Percentiles rank a stretch among this genome's conserved stretches.
These are phyloP conservation scores for Monochamus alternatus DNA, from an alignment of 2,888 invertebrate species.

Conservation along the genomic window DNA sequence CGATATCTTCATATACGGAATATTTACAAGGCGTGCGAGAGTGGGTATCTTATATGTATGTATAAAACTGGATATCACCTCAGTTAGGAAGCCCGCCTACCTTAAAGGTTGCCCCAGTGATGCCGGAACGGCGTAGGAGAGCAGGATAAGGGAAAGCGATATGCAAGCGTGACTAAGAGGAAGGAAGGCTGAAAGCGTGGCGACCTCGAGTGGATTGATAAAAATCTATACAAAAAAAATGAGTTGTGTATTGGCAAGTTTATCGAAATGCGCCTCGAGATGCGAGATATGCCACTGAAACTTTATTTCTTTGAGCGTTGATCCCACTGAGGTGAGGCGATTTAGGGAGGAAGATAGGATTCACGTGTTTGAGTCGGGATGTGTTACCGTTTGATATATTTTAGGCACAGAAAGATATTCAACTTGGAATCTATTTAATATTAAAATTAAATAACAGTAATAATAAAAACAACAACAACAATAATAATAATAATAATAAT, in stretches of 20 bases:
- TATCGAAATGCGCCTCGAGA: conserved; percentile 20
- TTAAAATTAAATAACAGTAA: too few relatives aligned
- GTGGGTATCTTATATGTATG: background rate
- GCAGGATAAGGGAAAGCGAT: conserved; percentile 31
- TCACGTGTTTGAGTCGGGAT: background rate
- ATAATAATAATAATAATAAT: too few relatives aligned
- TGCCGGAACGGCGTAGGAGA: conserved; percentile 8
- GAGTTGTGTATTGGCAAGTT: conserved; percentile 29
- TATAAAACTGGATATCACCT: conserved; percentile 25
- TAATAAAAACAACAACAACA: too few relatives aligned
- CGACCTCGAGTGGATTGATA: conserved; percentile 29
- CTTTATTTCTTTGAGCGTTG: background rate
- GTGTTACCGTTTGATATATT: too few relatives aligned
- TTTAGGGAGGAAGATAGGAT: background rate
- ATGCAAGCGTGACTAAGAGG: conserved; percentile 24
- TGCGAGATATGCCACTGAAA: conserved; percentile 3
- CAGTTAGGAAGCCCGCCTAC: background rate
- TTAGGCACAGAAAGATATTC: too few relatives aligned
- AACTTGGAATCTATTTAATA: too few relatives aligned
- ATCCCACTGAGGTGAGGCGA: background rate
- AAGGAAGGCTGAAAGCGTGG: conserved; percentile 22
- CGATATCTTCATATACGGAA: conserved; percentile 22
- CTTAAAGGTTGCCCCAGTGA: conserved; percentile 16
- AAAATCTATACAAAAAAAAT: conserved; percentile 35
- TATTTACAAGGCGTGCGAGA: conserved; percentile 24